These are phyloP conservation scores for Thalassophryne amazonica DNA, from an alignment of 2,797 vertebrate species.

Conservation along the genomic window DNA sequence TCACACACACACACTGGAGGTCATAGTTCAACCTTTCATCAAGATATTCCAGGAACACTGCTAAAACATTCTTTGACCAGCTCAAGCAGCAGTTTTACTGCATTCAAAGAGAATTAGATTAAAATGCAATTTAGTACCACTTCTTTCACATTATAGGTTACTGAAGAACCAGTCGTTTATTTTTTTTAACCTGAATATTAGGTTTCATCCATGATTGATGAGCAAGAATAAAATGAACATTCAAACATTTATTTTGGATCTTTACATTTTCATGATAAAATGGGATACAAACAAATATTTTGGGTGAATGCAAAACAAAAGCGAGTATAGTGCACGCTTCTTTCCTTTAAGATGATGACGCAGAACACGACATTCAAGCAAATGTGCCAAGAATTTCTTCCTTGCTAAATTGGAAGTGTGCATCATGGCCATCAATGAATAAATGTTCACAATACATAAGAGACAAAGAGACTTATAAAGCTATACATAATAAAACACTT, in stretches of 20 bases:
- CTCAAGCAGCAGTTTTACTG: too few relatives aligned
- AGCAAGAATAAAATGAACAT: too few relatives aligned
- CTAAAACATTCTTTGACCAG: too few relatives aligned
- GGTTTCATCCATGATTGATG: too few relatives aligned
- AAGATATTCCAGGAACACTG: too few relatives aligned
- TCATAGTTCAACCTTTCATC: too few relatives aligned
- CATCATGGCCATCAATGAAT: constrained; percentile 8
- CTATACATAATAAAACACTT: constrained; percentile 58
- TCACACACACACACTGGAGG: too few relatives aligned
- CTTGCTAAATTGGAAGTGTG: constrained; percentile 16
- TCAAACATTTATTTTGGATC: constrained; percentile 55
- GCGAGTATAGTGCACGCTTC: constrained; percentile 17
- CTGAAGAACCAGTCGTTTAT: too few relatives aligned
- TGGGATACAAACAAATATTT: constrained; percentile 9
- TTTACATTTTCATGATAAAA: constrained; percentile 61
- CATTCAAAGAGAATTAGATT: too few relatives aligned
- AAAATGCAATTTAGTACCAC: too few relatives aligned
- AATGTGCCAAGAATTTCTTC: constrained; percentile 12
- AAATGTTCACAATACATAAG: constrained; percentile 16
- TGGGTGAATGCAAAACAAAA: constrained; percentile 1
- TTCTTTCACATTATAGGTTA: too few relatives aligned
- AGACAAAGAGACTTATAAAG: constrained; percentile 48
- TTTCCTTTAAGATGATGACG: constrained; percentile 9
- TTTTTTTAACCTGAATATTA: too few relatives aligned
- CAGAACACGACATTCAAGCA: constrained; percentile 26